Evolutionary conservation across 2,113 vertebrate species (phyloP), one percentile per base, ranked within the genome.

Genomic region (Gymnarchus niloticus): DNA sequence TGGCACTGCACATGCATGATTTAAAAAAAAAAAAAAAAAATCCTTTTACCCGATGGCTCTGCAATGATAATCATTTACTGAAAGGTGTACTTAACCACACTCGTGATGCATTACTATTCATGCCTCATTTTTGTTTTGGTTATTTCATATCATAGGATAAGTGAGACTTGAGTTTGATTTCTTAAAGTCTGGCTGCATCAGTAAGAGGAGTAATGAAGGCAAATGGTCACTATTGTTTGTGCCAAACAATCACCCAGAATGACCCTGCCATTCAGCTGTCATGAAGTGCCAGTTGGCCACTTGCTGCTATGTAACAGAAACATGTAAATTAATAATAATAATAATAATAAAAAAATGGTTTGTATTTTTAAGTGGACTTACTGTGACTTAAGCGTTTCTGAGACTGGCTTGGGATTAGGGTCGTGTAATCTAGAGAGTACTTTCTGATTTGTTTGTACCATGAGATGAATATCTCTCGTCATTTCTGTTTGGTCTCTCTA

Each of bases 211-310:
- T 76, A 77, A 78, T 44, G 17, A 2, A 44, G 33, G 48, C 17
- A 78, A 91, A 87, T 88, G 87, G 89, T 90, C 88, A 21, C 49
- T 77, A 83, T 57, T 90, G 85, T 82, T 56, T 86, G 87, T 87
- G 85, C 59, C 80, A 69, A 84, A 17, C 19, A 19, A 87, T 80
- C 88, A 69, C 85, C 86, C 85, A 69, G 88, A 41, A 14, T 87
- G 37, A 69, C 83, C 17, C 81, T 83, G 54, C 56, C 48, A 65
- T 65, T 54, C 86, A 86, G 65, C 65, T 89, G 87, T 90, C 88
- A 89, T 86, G 87, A 48, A 92, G 91, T 93, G 90, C 91, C 90
- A 91, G 89, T 87, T 87, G 52, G 90, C 80, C 82, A 92, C 61
- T 88, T 88, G 88, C 87, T 91, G 90, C 83, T 91, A 85, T 91